Evolutionary conservation across 2,797 vertebrate genomes (phyloP), one percentile per base, ranked within the genome.

Genomic region (Garrulus glandarius): DNA sequence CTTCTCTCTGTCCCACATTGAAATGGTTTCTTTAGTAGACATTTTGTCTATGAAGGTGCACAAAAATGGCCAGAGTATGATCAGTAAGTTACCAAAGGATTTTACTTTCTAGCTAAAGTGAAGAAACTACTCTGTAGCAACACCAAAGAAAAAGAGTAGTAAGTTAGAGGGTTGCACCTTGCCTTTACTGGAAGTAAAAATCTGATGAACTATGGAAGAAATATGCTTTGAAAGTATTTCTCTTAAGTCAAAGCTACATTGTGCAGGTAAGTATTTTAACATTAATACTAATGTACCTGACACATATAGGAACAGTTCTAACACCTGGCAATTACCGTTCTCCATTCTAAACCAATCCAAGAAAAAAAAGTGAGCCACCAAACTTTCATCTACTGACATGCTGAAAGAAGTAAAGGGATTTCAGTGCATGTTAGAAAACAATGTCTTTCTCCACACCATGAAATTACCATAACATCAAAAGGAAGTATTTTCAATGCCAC

Each of bases 301-400:
- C 41, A 70, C 36, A 39, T 15, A 74, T 0, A 81, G 16, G 5
- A 78, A 49, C 34, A 49, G 32, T 34, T 82, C 57, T 75, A 89
- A 75, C 23, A 77, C 11, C 15, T 24, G 14, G 9, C 24, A 90
- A 83, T 19, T 26, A 59, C 30, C 23, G 41, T 75, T 57, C 32
- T 69, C 43, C 34, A 50, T 49, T 72, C 32, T 79, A 82, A 82
- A 79, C 4, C 21, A 77, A 63, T 2, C 0, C 10, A 57, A 60
- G 44, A 43, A 24, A 20, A 65, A 69, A 32, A 30, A 44, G 5
- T 2, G 3, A 71, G 52, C 19, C 47, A 90, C 8, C 10, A 34
- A 41, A 52, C 41, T 72, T 71, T 46, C 13, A 76, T 20, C 29
- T 52, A 39, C 41, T 29, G 18, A 70, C 0, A 1, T 1, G 0